phyloP scores from a whole-genome alignment of 2,888 invertebrate genomes.

The Cephonodes hylas region DNA sequence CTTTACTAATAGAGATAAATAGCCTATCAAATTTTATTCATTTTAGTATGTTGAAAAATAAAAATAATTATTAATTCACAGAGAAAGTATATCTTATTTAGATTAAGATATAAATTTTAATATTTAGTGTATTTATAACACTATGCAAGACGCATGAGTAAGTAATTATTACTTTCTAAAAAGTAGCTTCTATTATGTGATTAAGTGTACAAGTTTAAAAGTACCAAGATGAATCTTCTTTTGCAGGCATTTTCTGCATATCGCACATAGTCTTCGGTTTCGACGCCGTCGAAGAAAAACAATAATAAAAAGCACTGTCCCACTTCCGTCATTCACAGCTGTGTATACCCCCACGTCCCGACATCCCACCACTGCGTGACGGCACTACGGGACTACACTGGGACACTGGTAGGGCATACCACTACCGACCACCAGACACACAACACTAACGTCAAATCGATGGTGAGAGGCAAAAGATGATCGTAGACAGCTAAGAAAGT shows the following conservation, averaged over 20 bases:
- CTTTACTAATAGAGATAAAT: no score
- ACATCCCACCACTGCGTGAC: constrained; percentile 68
- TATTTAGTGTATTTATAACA: neutral
- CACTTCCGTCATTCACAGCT: constrained; percentile 57
- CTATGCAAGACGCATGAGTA: neutral
- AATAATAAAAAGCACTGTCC: constrained; percentile 57
- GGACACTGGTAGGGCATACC: constrained; percentile 77
- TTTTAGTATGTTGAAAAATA: no score
- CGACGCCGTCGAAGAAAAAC: constrained; percentile 48
- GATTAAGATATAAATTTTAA: no score
- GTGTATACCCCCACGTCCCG: constrained; percentile 65
- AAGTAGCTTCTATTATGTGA: neutral
- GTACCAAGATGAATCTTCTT: constrained; percentile 72
- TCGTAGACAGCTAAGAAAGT: constrained; percentile 70
- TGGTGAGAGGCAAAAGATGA: constrained; percentile 73
- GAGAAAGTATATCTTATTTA: no score
- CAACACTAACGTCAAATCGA: constrained; percentile 66
- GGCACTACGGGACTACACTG: constrained; percentile 65
- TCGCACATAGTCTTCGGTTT: constrained; percentile 64
- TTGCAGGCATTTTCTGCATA: constrained; percentile 75
- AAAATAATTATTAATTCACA: no score
- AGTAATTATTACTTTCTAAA: neutral
- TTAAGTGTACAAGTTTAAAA: neutral
- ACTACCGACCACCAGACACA: constrained; percentile 67
- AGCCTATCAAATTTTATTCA: no score